A percentile compares a stretch with the other conserved stretches of the same genome.
phyloP scores from a whole-genome alignment of 2,113 vertebrate genomes.

The Myotis yumanensis region DNA sequence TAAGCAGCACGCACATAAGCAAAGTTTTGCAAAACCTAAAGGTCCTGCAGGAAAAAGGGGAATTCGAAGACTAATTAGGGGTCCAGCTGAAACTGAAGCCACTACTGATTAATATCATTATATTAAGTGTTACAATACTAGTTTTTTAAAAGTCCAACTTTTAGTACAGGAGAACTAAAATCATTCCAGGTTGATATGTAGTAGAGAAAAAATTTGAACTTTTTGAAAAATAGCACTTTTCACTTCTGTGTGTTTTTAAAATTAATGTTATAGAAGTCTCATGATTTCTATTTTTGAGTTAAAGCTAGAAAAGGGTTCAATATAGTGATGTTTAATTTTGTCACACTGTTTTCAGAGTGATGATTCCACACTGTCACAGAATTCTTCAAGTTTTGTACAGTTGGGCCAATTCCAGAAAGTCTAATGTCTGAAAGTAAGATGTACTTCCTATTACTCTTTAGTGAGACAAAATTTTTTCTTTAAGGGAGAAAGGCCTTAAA shows the following conservation, averaged over 20 bases:
- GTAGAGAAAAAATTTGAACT: constrained; percentile 68
- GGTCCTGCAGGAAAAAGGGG: constrained; percentile 95
- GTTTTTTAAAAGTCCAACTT: constrained; percentile 74
- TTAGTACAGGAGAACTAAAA: constrained; percentile 81
- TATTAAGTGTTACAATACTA: constrained; percentile 59
- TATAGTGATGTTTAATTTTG: constrained; percentile 68
- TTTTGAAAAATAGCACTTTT: constrained; percentile 78
- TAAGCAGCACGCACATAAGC: constrained; percentile 96
- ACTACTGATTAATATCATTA: constrained; percentile 83
- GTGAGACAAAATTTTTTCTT: not conserved
- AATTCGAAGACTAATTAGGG: constrained; percentile 91
- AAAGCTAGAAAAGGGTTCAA: constrained; percentile 53
- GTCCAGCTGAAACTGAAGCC: constrained; percentile 89
- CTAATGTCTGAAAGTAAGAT: constrained; percentile 34
- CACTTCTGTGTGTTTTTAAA: constrained; percentile 78
- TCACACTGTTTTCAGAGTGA: constrained; percentile 68
- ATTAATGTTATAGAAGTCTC: constrained; percentile 67
- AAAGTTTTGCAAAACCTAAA: constrained; percentile 96
- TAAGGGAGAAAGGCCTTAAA: constrained; percentile 22
- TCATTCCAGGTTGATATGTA: constrained; percentile 79
- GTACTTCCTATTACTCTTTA: constrained; percentile 7
- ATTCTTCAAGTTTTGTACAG: constrained; percentile 64
- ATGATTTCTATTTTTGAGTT: constrained; percentile 75
- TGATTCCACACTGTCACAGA: constrained; percentile 67
- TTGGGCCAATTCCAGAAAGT: constrained; percentile 52